Percentiles rank a stretch among this genome's conserved stretches.
Evolutionary conservation across 2,113 vertebrate genomes (phyloP).

Genomic region (Channa maculata): DNA sequence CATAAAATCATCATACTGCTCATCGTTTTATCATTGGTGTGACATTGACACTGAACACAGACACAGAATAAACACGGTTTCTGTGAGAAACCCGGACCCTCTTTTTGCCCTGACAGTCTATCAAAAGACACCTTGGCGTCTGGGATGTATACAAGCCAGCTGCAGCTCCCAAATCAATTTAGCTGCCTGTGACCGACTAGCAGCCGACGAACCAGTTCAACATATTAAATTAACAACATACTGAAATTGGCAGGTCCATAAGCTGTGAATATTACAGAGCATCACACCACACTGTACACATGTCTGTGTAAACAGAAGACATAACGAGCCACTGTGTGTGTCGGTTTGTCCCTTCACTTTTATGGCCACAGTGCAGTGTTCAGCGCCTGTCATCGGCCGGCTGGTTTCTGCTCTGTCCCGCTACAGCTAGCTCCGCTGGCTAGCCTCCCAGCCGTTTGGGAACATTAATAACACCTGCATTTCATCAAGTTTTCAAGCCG

Average conservation of each 20-base stretch:
- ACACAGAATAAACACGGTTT: not conserved
- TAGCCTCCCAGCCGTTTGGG: conserved; percentile 48
- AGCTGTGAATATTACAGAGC: not conserved
- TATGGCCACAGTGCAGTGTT: conserved; percentile 27
- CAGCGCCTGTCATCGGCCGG: conserved; percentile 43
- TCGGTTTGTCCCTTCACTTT: conserved; percentile 37
- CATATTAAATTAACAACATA: conserved; percentile 16
- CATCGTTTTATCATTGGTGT: too few species aligned
- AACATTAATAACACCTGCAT: conserved; percentile 46
- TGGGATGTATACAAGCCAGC: conserved; percentile 33
- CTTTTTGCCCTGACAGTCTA: not conserved
- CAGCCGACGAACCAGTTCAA: conserved; percentile 24
- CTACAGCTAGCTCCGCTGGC: conserved; percentile 65
- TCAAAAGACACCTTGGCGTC: conserved; percentile 46
- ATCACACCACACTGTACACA: not conserved
- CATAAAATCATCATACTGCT: too few species aligned
- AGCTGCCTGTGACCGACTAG: not conserved
- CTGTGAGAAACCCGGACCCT: not conserved
- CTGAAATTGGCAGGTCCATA: not conserved
- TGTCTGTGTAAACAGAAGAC: not conserved
- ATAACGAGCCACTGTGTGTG: not conserved
- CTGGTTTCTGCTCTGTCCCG: conserved; percentile 68
- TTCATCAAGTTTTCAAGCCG: conserved; percentile 26
- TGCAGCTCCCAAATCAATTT: conserved; percentile 25
- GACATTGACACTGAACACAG: not conserved